Percentiles rank a stretch among this genome's conserved stretches.
Conservation (phyloP, 2,113 vertebrate genomes). For the Chionis minor region DNA sequence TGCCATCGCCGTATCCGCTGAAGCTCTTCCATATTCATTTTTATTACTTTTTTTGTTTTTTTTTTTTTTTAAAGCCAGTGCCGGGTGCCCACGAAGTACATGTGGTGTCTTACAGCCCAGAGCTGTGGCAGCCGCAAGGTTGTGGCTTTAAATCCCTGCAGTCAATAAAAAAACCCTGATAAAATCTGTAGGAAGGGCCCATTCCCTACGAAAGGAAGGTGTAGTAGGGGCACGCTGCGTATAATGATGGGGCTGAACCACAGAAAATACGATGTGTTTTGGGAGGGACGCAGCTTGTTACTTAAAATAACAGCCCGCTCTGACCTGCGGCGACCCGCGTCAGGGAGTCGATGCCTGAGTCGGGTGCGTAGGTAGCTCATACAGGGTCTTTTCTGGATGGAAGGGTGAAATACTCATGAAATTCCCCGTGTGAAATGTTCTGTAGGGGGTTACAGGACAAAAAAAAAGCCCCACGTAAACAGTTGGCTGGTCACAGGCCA, state of each 20-base stretch:
- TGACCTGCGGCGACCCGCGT: background rate
- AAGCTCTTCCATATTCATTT: background rate
- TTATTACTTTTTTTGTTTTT: background rate
- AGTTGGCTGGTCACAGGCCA: background rate
- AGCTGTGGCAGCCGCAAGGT: background rate
- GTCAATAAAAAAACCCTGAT: background rate
- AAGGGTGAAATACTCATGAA: background rate
- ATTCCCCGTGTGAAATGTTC: background rate
- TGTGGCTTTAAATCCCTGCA: background rate
- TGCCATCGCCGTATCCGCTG: background rate
- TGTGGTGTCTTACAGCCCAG: background rate
- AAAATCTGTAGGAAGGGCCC: background rate
- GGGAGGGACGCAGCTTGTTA: background rate
- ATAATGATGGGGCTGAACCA: background rate
- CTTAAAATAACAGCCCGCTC: background rate
- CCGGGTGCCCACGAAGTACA: background rate
- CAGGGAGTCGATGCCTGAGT: background rate
- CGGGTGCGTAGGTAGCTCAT: fast-evolving
- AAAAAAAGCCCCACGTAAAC: background rate
- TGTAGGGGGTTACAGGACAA: background rate
- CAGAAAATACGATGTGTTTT: background rate
- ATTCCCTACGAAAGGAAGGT: background rate
- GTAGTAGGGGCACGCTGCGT: background rate
- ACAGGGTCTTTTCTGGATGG: background rate
- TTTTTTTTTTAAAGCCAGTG: background rate